These are phyloP conservation scores for Apodemus agrarius DNA, from an alignment of 2,797 vertebrate genomes.

Conservation along the genomic window DNA sequence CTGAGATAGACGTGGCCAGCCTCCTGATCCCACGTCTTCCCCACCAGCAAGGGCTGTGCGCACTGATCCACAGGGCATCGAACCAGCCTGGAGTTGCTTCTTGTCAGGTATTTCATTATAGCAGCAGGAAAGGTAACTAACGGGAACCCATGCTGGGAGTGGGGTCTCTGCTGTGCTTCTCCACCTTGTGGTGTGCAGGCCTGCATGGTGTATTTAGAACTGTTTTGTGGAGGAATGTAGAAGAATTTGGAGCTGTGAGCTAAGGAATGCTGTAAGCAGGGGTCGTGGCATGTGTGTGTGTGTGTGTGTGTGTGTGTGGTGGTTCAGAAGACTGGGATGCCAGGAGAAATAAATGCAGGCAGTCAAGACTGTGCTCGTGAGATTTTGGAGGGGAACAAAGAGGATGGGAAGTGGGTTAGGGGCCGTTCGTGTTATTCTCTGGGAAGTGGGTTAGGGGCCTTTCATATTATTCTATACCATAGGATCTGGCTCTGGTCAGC, in stretches of 20 bases:
- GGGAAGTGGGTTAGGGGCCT: neutral
- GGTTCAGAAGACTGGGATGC: neutral
- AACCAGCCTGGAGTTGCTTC: neutral
- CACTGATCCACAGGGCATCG: neutral
- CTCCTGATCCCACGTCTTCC: neutral
- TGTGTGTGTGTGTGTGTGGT: neutral
- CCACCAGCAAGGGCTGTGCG: neutral
- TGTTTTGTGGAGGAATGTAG: neutral
- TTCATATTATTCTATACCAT: neutral
- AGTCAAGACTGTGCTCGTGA: neutral
- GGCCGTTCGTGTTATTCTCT: neutral
- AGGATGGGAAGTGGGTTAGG: neutral
- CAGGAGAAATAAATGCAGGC: neutral
- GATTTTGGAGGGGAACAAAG: neutral
- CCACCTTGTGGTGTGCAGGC: neutral
- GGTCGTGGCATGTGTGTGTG: neutral
- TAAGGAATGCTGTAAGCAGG: too few relatives aligned
- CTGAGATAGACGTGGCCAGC: neutral
- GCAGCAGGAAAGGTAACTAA: neutral
- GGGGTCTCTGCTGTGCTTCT: neutral
- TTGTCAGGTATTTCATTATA: neutral
- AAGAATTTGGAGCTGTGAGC: neutral
- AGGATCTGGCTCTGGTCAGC: neutral
- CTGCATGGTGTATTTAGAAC: neutral
- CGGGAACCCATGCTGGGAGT: neutral